A percentile compares a stretch with the other conserved stretches of the same genome.
These are phyloP conservation scores for Sardina pilchardus DNA, from an alignment of 2,113 vertebrate genomes.

Conservation along the genomic window DNA sequence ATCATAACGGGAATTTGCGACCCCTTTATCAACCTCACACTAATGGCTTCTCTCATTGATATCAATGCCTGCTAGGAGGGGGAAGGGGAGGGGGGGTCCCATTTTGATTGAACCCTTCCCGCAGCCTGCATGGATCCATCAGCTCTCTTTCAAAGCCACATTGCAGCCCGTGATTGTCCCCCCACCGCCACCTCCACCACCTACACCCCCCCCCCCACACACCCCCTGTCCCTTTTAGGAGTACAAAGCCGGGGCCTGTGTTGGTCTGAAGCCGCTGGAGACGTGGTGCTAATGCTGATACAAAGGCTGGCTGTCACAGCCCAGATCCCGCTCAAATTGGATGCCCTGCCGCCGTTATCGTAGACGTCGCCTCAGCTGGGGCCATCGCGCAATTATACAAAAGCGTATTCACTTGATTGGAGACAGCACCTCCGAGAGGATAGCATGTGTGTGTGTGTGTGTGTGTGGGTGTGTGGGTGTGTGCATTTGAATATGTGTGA, in stretches of 20 bases:
- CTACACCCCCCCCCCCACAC: background rate
- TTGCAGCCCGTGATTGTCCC: background rate
- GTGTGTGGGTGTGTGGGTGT: background rate
- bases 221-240: background rate
- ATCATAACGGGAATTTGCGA: background rate
- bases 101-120: background rate
- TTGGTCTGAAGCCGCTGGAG: background rate
- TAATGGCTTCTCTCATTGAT: background rate
- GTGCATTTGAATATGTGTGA: background rate
- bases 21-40: background rate
- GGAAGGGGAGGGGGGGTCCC: background rate
- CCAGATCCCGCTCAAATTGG: slow-evolving; percentile 15
- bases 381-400: background rate
- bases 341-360: background rate
- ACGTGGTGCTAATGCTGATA: slow-evolving; percentile 28
- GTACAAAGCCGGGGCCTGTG: slow-evolving; percentile 1
- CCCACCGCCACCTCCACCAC: background rate
- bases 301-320: slow-evolving; percentile 61
- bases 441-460: slow-evolving; percentile 5
- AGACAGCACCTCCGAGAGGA: background rate
- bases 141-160: background rate
- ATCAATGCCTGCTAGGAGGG: background rate
- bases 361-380: background rate
- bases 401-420: background rate
- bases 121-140: background rate